A percentile compares a stretch with the other conserved stretches of the same genome.
phyloP scores from a whole-genome alignment of 2,797 vertebrate species.

The Coranthus polyacanthus region DNA sequence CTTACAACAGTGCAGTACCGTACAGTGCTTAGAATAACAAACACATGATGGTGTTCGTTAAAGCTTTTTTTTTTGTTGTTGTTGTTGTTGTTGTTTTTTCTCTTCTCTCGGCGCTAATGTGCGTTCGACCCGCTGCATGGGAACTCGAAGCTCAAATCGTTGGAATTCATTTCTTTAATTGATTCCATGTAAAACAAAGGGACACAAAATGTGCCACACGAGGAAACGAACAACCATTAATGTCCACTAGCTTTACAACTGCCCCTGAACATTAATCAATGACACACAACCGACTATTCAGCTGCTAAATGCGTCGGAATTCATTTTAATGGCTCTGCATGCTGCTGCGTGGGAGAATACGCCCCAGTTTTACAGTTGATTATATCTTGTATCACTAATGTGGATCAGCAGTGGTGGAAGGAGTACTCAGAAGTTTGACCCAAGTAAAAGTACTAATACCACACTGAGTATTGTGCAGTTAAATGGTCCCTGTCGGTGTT shows the following conservation, averaged over 20 bases:
- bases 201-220: constrained; percentile 4
- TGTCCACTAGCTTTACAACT: constrained; percentile 19
- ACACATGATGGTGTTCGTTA: constrained; percentile 32
- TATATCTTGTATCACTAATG: too few relatives aligned
- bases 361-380: too few relatives aligned
- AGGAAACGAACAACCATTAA: constrained; percentile 32
- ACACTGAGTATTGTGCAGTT: too few relatives aligned
- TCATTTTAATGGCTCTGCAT: too few relatives aligned
- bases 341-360: too few relatives aligned
- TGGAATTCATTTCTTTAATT: constrained; percentile 39
- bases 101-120: constrained; percentile 22
- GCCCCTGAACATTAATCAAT: constrained; percentile 40
- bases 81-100: too few relatives aligned
- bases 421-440: too few relatives aligned
- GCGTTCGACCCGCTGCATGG: not conserved
- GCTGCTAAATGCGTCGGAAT: not conserved
- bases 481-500: too few relatives aligned
- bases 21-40: constrained; percentile 20
- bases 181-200: constrained; percentile 32
- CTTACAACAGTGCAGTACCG: not conserved
- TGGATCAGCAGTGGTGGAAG: too few relatives aligned
- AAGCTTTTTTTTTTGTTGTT: constrained; percentile 34
- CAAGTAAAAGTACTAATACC: too few relatives aligned
- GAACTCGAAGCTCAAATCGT: constrained; percentile 23
- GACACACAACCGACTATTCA: not conserved